phyloP scores from a whole-genome alignment of 2,113 vertebrate species.

The Amblyopsis rosae region DNA sequence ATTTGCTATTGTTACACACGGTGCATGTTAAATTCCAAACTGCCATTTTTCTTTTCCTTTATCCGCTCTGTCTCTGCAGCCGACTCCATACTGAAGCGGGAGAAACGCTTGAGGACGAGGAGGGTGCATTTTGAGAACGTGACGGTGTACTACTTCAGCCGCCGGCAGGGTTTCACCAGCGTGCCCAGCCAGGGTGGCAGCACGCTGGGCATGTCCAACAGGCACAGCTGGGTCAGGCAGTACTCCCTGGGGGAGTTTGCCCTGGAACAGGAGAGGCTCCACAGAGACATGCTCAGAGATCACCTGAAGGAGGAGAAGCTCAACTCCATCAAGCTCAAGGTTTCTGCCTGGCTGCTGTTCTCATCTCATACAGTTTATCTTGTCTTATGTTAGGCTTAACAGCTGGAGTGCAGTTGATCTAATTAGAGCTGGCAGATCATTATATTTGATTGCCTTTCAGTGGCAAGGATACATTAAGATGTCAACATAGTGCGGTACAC shows the following conservation, averaged over 20 bases:
- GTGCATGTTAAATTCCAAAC: background rate
- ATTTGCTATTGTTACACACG: conserved; percentile 16
- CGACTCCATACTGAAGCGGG: conserved; percentile 92
- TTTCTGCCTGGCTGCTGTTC: background rate
- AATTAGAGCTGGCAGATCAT: too few species aligned
- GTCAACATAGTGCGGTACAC: too few species aligned
- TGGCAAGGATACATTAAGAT: too few species aligned
- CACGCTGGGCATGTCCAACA: conserved; percentile 95
- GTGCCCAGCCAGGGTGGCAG: conserved; percentile 98
- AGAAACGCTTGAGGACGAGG: conserved; percentile 90
- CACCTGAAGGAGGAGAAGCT: conserved; percentile 97
- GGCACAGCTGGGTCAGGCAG: conserved; percentile 92
- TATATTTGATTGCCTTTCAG: too few species aligned
- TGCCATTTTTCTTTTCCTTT: background rate
- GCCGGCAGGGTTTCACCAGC: conserved; percentile 96
- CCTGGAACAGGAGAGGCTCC: conserved; percentile 91
- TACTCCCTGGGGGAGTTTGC: conserved; percentile 96
- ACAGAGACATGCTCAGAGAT: conserved; percentile 93
- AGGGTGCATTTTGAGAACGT: conserved; percentile 98
- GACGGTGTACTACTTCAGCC: conserved; percentile 96
- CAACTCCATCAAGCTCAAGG: conserved; percentile 90
- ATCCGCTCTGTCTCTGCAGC: conserved; percentile 74
- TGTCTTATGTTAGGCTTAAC: background rate
- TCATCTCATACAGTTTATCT: background rate
- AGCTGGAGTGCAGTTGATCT: background rate